A percentile compares a stretch with the other conserved stretches of the same genome.
phyloP scores from a whole-genome alignment of 2,888 invertebrate species.

The Phanerotoma sp. region DNA sequence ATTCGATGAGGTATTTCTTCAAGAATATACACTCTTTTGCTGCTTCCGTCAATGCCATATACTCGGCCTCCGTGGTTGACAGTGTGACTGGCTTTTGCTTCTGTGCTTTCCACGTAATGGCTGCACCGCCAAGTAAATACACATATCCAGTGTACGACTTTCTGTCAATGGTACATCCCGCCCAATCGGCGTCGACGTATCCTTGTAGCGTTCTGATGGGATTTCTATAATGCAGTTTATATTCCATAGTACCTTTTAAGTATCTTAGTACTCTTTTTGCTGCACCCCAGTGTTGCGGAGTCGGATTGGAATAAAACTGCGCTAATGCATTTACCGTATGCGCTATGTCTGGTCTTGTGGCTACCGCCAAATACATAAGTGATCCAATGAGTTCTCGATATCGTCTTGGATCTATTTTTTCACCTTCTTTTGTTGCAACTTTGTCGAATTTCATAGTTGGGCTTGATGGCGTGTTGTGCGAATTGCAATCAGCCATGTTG shows the following conservation, averaged over 20 bases:
- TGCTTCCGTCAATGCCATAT: conserved; percentile 38
- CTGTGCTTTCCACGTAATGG: conserved; percentile 38
- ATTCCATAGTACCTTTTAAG: conserved; percentile 31
- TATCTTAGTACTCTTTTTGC: conserved; percentile 32
- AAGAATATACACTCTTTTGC: conserved; percentile 38
- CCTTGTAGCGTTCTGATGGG: conserved; percentile 17
- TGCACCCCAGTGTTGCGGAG: conserved; percentile 32
- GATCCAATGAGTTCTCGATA: conserved; percentile 23
- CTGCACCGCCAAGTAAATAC: conserved; percentile 35
- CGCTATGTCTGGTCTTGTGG: conserved; percentile 24
- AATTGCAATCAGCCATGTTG: no score
- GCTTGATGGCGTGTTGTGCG: no score
- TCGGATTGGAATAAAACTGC: conserved; percentile 8
- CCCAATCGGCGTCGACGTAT: conserved; percentile 47
- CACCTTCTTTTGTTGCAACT: neutral
- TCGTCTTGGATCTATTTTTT: conserved; percentile 10
- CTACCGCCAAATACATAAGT: conserved; percentile 19
- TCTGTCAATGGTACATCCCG: conserved; percentile 33
- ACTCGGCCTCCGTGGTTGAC: conserved; percentile 43
- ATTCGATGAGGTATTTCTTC: conserved; percentile 12
- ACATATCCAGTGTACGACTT: conserved; percentile 39
- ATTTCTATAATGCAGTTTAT: no score
- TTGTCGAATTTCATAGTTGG: neutral
- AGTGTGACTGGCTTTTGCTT: conserved; percentile 37
- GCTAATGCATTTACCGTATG: conserved; percentile 17